These are phyloP conservation scores for Anthrax anthrax DNA, from an alignment of 2,888 invertebrate species.

Conservation along the genomic window DNA sequence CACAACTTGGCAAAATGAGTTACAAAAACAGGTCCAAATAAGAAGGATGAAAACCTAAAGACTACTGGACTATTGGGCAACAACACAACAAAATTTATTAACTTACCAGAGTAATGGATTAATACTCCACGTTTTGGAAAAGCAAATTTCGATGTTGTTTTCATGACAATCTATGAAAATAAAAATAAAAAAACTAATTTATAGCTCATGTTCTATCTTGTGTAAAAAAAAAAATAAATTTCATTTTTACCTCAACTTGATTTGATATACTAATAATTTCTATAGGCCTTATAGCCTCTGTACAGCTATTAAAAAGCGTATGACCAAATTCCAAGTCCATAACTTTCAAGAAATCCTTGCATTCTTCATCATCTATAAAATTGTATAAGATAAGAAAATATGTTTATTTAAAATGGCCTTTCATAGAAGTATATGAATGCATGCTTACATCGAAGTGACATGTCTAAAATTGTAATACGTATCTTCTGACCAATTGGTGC, in stretches of 20 bases:
- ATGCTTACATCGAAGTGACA: slow-evolving; percentile 52
- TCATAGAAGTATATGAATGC: background rate
- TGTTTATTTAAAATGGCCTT: background rate
- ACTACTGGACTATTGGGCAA: too few species aligned
- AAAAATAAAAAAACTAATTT: slow-evolving; percentile 8
- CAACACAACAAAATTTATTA: too few species aligned
- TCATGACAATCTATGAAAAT: slow-evolving; percentile 33
- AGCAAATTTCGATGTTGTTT: slow-evolving; percentile 36
- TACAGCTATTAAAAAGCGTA: slow-evolving; percentile 16
- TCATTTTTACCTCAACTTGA: slow-evolving; percentile 13
- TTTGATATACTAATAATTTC: slow-evolving; percentile 17
- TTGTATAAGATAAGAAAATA: background rate
- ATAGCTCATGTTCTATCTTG: background rate
- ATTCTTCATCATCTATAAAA: slow-evolving; percentile 15
- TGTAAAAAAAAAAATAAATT: background rate
- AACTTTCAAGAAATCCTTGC: slow-evolving; percentile 17
- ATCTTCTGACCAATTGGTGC: slow-evolving; percentile 49
- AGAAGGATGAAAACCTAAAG: too few species aligned
- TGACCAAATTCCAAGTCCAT: slow-evolving; percentile 12
- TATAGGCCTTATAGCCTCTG: slow-evolving; percentile 13
- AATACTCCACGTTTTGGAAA: slow-evolving; percentile 50
- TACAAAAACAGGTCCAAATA: too few species aligned
- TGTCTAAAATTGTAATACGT: slow-evolving; percentile 50
- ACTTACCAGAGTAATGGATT: slow-evolving; percentile 48
- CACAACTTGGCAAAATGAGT: too few species aligned